Conservation (phyloP, 2,113 vertebrate species). For the Sinocyclocheilus maitianheensis region DNA sequence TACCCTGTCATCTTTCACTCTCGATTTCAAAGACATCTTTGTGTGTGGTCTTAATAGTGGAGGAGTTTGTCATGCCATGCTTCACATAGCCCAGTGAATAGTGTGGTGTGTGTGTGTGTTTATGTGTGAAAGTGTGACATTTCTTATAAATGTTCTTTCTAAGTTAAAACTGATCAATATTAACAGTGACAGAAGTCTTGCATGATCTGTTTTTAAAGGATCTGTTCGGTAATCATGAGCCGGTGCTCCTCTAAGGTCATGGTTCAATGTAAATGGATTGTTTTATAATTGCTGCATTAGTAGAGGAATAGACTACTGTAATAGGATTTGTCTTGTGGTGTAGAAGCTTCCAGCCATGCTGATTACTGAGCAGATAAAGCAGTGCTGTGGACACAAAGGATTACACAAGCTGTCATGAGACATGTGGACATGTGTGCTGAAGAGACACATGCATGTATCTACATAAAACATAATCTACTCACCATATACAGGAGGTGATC, state of each 20-base stretch:
- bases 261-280: conserved; percentile 44
- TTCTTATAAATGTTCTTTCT: neutral
- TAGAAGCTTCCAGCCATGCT: conserved; percentile 31
- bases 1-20: conserved; percentile 58
- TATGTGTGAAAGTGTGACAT: neutral
- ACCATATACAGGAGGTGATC: too few relatives aligned
- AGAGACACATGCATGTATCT: conserved; percentile 4
- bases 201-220: conserved; percentile 10
- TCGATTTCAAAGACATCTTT: conserved; percentile 61
- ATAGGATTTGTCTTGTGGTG: conserved; percentile 37
- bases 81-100: conserved; percentile 9
- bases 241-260: conserved; percentile 23
- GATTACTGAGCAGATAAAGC: conserved; percentile 35
- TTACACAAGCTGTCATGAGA: conserved; percentile 8
- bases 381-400: neutral
- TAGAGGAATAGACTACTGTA: conserved; percentile 23
- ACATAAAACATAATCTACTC: neutral
- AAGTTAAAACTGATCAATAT: neutral
- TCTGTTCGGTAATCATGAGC: conserved; percentile 11
- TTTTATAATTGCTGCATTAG: conserved; percentile 34
- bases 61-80: conserved; percentile 36
- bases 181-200: neutral
- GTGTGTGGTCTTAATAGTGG: conserved; percentile 29
- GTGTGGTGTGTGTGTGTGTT: neutral
- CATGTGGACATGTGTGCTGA: neutral